Conservation (phyloP, 2,888 invertebrate species). For the Agrotis segetum region DNA sequence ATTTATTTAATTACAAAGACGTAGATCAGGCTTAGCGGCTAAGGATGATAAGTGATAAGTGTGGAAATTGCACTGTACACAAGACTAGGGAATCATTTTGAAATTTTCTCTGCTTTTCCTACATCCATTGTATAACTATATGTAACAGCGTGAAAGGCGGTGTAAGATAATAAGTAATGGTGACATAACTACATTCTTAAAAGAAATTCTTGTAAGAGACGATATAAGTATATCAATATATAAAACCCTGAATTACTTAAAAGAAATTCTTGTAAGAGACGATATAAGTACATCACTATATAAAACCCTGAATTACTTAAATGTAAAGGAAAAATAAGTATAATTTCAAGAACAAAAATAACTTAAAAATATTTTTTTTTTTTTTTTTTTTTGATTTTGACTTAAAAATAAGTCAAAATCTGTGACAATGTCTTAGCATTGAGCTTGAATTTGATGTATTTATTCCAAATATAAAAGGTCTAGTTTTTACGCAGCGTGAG, state of each 20-base stretch:
- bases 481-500: slow-evolving; percentile 41
- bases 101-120: not conserved
- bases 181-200: not conserved
- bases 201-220: not conserved
- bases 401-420: not conserved
- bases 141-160: not conserved
- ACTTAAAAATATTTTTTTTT: not conserved
- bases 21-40: not conserved
- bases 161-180: not conserved
- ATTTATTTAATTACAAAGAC: not conserved
- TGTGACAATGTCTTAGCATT: slow-evolving; percentile 33
- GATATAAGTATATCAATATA: not conserved
- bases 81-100: not conserved
- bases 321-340: not conserved
- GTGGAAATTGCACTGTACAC: not conserved
- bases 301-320: not conserved
- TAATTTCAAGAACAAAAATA: not conserved
- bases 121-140: too few relatives aligned
- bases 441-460: slow-evolving; percentile 34
- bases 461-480: slow-evolving; percentile 37
- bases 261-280: not conserved
- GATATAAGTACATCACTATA: not conserved
- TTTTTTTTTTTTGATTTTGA: too few relatives aligned
- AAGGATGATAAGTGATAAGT: slow-evolving; percentile 6
- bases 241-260: not conserved